Base-by-base conservation (phyloP, 2,113 vertebrate genomes). In the Panurus biarmicus region DNA sequence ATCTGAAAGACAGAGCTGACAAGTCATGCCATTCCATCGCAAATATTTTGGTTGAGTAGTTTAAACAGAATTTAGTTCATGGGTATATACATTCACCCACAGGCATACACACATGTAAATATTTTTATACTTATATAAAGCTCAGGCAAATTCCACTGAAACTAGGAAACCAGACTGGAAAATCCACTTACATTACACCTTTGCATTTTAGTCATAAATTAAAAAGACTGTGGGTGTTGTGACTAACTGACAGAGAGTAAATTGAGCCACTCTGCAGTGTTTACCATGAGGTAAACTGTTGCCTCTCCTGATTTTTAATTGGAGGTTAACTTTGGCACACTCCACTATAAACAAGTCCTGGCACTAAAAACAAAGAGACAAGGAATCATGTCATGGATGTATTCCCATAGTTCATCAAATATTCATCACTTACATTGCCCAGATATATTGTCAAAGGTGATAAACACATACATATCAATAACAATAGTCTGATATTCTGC, bases 301-400 rank as follows among this genome's bases (percentile, higher is more conserved):
- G 48, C 80, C 85, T 89, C 57, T 84, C 72, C 56, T 72, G 36
- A 57, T 67, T 96, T 92, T 93, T 85, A 90, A 84, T 57, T 84
- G 76, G 51, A 92, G 36, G 53, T 90, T 89, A 89, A 87, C 44
- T 74, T 69, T 17, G 48, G 73, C 18, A 6, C 48, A 18, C 69
- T 75, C 25, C 15, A 67, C 48, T 64, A 74, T 67, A 64, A 93
- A 76, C 62, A 90, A 86, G 28, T 25, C 21, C 64, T 71, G n/a
- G n/a, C 60, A 77, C 54, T 47, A 70, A 78, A 96, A 86, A 20
- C 54, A 88, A 86, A 88, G 71, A 67, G 67, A 57, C 42, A 70
- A 82, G 42, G 33, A 26, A 73, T 71, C 6, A n/a, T 84, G 88
- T 86, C 26, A 66, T 89, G 1, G 56, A 65, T 51, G 6, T 21